Conservation (phyloP, 2,113 vertebrate species). For the Cephalopterus ornatus region DNA sequence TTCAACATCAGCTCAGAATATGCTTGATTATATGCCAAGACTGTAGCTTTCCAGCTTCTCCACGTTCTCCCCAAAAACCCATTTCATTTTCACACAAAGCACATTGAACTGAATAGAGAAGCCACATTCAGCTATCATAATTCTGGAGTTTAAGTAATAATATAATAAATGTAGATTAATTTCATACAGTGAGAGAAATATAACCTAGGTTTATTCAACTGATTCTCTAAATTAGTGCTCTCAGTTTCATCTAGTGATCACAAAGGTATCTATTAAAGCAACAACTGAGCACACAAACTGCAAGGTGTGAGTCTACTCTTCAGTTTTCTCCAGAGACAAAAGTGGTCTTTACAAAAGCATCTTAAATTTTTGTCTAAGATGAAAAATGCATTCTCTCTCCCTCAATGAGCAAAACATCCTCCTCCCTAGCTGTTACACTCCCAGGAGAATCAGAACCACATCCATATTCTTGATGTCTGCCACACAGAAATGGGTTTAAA, state of each 20-base stretch:
- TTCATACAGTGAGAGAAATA: not conserved
- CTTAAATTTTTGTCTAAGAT: not conserved
- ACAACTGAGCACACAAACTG: not conserved
- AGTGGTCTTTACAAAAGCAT: not conserved
- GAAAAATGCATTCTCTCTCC: not conserved
- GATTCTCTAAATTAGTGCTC: not conserved
- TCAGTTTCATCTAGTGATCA: not conserved
- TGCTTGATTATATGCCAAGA: not conserved
- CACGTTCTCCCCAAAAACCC: not conserved
- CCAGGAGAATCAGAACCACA: not conserved
- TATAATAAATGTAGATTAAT: not conserved
- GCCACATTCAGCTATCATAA: not conserved
- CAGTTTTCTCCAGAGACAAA: not conserved
- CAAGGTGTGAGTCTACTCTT: not conserved
- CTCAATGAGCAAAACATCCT: not conserved
- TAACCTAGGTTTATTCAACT: not conserved
- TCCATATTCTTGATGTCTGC: not conserved
- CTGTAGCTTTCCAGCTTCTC: not conserved
- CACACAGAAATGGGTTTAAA: not conserved
- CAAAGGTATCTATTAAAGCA: not conserved
- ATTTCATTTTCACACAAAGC: not conserved
- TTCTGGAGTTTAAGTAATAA: not conserved
- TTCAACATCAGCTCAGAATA: not conserved
- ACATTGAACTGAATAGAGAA: not conserved
- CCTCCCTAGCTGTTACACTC: not conserved